Conservation (phyloP, 2,113 vertebrate genomes). For the Aix galericulata region DNA sequence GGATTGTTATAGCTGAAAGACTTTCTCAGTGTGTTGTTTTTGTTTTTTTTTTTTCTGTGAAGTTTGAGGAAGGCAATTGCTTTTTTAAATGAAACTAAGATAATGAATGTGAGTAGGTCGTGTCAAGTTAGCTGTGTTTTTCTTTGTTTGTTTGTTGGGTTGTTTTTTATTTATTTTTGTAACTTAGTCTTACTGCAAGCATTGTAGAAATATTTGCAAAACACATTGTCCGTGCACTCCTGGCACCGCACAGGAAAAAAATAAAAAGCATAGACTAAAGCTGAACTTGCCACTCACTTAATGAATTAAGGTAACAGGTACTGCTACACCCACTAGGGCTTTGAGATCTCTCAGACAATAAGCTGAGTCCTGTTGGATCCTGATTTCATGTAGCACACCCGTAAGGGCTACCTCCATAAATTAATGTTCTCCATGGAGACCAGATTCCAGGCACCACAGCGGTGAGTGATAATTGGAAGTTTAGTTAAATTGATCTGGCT, state of each 20-base stretch:
- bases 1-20: neutral
- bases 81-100: neutral
- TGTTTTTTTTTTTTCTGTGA: neutral
- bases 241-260: rapidly evolving
- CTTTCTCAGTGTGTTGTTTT: neutral
- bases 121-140: neutral
- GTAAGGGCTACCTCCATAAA: too few species aligned
- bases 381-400: neutral
- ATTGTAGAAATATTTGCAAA: neutral
- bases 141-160: neutral
- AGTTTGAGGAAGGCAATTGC: neutral
- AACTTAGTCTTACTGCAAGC: neutral
- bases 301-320: neutral
- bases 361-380: neutral
- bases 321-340: neutral
- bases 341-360: neutral
- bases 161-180: neutral
- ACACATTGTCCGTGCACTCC: neutral
- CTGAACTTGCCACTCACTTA: neutral
- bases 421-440: neutral
- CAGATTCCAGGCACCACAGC: neutral
- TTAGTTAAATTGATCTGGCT: neutral
- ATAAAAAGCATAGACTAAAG: neutral
- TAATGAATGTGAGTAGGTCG: neutral
- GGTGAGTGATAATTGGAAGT: neutral